Base-by-base conservation (phyloP, 2,888 invertebrate species). In the Agrotis segetum region DNA sequence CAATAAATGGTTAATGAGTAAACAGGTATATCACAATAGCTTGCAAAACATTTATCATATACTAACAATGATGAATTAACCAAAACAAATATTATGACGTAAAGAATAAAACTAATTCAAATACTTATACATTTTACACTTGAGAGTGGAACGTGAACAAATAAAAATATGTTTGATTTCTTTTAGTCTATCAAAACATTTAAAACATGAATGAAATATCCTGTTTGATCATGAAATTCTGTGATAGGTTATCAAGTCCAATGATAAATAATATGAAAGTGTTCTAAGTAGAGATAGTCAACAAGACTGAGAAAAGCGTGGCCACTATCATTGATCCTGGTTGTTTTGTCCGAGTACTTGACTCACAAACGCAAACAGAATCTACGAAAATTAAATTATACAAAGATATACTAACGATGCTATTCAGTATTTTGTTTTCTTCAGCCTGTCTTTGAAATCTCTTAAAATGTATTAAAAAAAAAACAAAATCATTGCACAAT, bases 51-150 rank as follows among this genome's bases (percentile, higher is more conserved):
- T n/a, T 50, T 60, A 63, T 78, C 62, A 64, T 72, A 7, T 44
- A 44, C 34, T 59, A 58, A 75, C 63, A 78, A 64, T 55, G 13
- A 68, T 68, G 49, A 53, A 49, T 70, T 21, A 24, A 44, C n/a
- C 44, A 53, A 63, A 49, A 72, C 44, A 60, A 78, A 59, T 53
- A 55, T 49, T 62, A 34, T 75, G 78, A 62, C 52, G 52, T 53
- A 53, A 63, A 59, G 7, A 59, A 49, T 56, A 17, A 16, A 60
- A 24, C 40, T 40, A 40, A 40, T 40, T 9, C 40, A 40, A 40
- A 11, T 40, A 34, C 7, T 9, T 52, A 74, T 24, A 40, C 47
- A 74, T 50, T 62, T 56, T 24, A 34, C 34, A 46, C 21, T 24
- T 21, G 7, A 40, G 40, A 24, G 19, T 40, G 24, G 44, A 50